Evolutionary conservation across 2,113 vertebrate genomes (phyloP).

Genomic region (Puffinus mauretanicus): DNA sequence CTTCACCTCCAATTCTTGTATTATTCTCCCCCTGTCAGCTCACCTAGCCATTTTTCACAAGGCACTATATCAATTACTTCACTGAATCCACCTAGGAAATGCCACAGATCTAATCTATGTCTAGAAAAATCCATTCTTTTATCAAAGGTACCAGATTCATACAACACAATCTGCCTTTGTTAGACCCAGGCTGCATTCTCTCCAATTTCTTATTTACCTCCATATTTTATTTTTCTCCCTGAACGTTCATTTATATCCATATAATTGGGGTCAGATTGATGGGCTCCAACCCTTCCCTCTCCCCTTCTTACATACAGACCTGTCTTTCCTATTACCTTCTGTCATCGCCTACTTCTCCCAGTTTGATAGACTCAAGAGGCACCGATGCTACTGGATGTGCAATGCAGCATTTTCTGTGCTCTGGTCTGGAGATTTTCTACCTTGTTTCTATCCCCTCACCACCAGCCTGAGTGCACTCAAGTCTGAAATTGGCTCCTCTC

Average conservation of each 20-base stretch:
- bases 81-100: background rate
- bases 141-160: background rate
- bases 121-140: slow-evolving; percentile 26
- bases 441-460: background rate
- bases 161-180: background rate
- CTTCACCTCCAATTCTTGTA: background rate
- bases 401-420: background rate
- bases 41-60: background rate
- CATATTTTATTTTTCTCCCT: background rate
- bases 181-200: background rate
- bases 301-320: background rate
- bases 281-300: background rate
- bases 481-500: slow-evolving; percentile 46
- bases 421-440: background rate
- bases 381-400: background rate
- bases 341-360: background rate
- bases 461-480: background rate
- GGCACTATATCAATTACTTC: background rate
- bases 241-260: background rate
- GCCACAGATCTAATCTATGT: background rate
- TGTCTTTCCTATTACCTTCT: background rate
- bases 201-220: background rate
- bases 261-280: background rate
- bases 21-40: background rate
- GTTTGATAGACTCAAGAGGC: background rate